These are phyloP conservation scores for Gryllus longicercus DNA, from an alignment of 2,888 invertebrate genomes.

Conservation along the genomic window DNA sequence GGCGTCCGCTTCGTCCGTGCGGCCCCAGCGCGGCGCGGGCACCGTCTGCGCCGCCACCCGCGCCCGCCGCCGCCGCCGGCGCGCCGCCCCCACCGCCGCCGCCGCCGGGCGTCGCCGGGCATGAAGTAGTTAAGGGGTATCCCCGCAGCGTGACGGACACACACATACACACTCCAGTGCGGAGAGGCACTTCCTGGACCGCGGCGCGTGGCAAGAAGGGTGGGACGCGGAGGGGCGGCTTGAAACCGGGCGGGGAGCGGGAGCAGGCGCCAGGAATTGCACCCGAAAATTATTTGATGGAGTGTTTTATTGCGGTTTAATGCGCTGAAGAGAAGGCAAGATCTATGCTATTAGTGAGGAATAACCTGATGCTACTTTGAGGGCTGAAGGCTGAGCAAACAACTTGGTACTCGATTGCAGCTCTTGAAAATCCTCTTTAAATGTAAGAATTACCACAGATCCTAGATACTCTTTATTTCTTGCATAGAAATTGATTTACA, in stretches of 20 bases:
- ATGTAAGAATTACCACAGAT: too few relatives aligned
- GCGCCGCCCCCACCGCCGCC: not conserved
- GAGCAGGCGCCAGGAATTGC: too few relatives aligned
- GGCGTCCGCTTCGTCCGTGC: not conserved
- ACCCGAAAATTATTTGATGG: too few relatives aligned
- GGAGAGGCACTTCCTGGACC: slow-evolving; percentile 1
- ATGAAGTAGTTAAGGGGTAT: slow-evolving; percentile 17
- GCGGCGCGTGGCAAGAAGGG: not conserved
- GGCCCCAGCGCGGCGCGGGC: not conserved
- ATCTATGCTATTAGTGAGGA: too few relatives aligned
- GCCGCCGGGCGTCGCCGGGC: slow-evolving; percentile 17
- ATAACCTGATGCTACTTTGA: too few relatives aligned
- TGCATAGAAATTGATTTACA: too few relatives aligned
- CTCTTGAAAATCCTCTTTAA: too few relatives aligned
- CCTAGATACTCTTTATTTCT: too few relatives aligned
- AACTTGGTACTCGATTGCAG: too few relatives aligned
- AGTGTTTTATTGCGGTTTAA: too few relatives aligned
- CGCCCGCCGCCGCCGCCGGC: not conserved
- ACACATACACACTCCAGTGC: not conserved
- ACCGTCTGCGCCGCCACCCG: not conserved
- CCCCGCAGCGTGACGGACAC: slow-evolving; percentile 8
- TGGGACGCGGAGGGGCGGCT: not conserved
- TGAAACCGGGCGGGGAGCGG: not conserved
- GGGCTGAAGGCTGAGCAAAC: too few relatives aligned
- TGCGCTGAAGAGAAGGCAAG: too few relatives aligned